phyloP scores from a whole-genome alignment of 2,113 vertebrate species.

The Arothron firmamentum region DNA sequence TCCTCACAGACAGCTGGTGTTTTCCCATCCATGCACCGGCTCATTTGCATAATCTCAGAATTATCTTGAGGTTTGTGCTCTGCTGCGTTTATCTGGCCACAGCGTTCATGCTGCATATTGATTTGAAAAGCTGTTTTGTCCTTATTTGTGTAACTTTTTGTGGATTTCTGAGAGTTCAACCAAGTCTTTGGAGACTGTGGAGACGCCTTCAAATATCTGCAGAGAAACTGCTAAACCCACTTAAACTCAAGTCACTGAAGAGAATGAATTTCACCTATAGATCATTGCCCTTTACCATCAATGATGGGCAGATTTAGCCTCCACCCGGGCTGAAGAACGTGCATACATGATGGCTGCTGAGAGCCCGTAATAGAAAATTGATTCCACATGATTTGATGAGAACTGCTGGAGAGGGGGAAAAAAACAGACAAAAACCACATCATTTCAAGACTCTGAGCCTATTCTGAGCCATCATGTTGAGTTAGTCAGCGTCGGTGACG shows the following conservation, averaged over 20 bases:
- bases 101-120: not conserved
- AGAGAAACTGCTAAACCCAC: no score
- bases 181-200: no score
- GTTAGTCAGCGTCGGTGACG: constrained; percentile 5
- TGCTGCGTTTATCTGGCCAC: not conserved
- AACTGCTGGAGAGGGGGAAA: constrained; percentile 1
- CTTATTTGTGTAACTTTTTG: no score
- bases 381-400: not conserved
- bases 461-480: constrained; percentile 13
- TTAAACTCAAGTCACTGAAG: no score
- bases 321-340: not conserved
- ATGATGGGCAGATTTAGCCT: constrained; percentile 3
- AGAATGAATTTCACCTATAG: no score
- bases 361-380: not conserved
- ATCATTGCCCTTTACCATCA: no score
- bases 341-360: not conserved
- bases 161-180: no score
- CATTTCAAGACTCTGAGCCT: not conserved
- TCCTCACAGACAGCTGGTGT: not conserved
- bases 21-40: not conserved
- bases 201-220: no score
- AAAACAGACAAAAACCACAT: not conserved
- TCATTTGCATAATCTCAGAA: not conserved
- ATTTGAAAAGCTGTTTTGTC: not conserved
- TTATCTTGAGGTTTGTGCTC: not conserved